Evolutionary conservation across 2,797 vertebrate species (phyloP), one percentile per base, ranked within the genome.

Genomic region (Knipowitschia caucasica): DNA sequence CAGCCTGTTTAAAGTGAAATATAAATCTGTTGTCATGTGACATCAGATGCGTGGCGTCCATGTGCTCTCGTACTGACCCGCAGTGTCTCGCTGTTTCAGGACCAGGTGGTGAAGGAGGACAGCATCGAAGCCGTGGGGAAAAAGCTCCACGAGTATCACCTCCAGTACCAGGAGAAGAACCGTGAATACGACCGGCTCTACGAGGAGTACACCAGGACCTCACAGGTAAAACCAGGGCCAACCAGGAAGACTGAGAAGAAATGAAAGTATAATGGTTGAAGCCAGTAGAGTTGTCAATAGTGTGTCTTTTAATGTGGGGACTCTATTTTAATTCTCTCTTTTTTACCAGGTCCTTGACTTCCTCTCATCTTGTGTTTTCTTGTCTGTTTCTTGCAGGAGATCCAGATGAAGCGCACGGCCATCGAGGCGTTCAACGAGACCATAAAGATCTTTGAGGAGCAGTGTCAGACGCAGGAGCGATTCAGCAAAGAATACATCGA

Each of bases 341-440:
- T n/a, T n/a, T n/a, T n/a, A n/a, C n/a, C n/a, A n/a, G n/a, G n/a
- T n/a, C n/a, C n/a, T n/a, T n/a, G n/a, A n/a, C n/a, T n/a, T n/a
- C n/a, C 6, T 8, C 40, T 43, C 40, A 43, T 12, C 2, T 7
- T 18, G n/a, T 15, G 5, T 7, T 8, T 2, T 42, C 8, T 8
- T 8, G 23, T 44, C 3, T 31, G 27, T 2, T 4, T 12, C 4
- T n/a, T n/a, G 9, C 72, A 97, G 93, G 96, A 99, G 90, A 99
- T 99, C 75, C 96, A 99, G 80, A 99, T 99, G 96, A 99, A 99
- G 90, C 90, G 95, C 81, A 98, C 96, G 17, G 96, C 96, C 78
- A 98, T 98, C 64, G 96, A 98, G 88, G 96, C 96, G 7, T 98
- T 99, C 76, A 99, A 98, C 56, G 96, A 99, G 91, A 99, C 96